A percentile compares a stretch with the other conserved stretches of the same genome.
Conservation (phyloP, 2,113 vertebrate genomes). For the Camelus dromedarius region DNA sequence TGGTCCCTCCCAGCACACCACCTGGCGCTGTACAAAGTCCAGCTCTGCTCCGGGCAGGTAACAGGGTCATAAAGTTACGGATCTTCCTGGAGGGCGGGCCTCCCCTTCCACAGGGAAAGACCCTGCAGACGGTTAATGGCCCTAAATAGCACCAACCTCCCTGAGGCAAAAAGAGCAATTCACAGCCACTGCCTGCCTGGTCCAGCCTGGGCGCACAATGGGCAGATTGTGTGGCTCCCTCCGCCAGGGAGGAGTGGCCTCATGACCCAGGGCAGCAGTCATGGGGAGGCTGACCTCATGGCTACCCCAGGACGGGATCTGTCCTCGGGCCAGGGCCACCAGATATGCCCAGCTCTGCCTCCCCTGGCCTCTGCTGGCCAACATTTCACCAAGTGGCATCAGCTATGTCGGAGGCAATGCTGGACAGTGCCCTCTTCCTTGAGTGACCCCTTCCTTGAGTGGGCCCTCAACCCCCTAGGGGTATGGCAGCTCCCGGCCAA, state of each 20-base stretch:
- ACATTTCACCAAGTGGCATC: background rate
- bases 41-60: background rate
- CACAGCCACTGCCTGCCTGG: background rate
- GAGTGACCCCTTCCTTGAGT: background rate
- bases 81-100: background rate
- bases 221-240: background rate
- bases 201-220: background rate
- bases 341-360: background rate
- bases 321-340: background rate
- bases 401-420: background rate
- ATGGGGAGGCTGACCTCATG: background rate
- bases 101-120: background rate
- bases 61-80: background rate
- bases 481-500: background rate
- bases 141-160: background rate
- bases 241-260: background rate
- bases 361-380: background rate
- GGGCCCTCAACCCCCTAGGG: background rate
- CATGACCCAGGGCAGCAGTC: background rate
- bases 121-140: background rate
- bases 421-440: background rate
- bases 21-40: background rate
- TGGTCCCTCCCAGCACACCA: fast-evolving
- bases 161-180: background rate
- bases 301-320: background rate